Base-by-base conservation (phyloP, 2,888 invertebrate species). In the Fragum sueziense region DNA sequence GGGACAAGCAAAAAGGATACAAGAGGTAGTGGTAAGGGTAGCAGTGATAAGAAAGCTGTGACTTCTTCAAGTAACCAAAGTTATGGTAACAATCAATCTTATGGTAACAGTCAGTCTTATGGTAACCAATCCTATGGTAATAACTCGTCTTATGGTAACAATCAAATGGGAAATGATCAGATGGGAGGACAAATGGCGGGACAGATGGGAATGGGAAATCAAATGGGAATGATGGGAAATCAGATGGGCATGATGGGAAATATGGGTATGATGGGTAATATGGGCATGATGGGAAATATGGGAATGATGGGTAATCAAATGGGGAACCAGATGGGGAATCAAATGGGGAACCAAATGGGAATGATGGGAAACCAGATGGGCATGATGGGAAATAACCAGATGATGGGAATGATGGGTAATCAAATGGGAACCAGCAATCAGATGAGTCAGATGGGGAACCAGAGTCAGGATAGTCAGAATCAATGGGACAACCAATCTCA, bases 191-290 rank as follows among this genome's bases (percentile, higher is more conserved):
- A n/a, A 1, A 65, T 34, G 34, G 41, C n/a, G 14, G 37, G 33
- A 17, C 70, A 70, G 67, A 68, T 74, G 74, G 79, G 79, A 4
- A 68, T 47, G 62, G 71, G 70, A 52, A 61, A 57, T 34, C 65
- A 65, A 47, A 75, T 74, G 67, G 80, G 77, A 4, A 73, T 68
- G 52, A 73, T 68, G 52, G 62, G 52, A 22, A 67, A 75, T n/a
- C 31, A 75, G 22, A 47, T 81, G 67, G 57, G 68, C 3, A 78
- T 54, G 76, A 80, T 61, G 79, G 84, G 65, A 22, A 74, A 52
- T 33, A 84, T 72, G 81, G 80, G 75, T 27, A 84, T 73, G 80
- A 82, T 59, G 65, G 80, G 69, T 54, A 74, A 68, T 61, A 76
- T 71, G 79, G 80, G 75, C 29, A 84, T 73, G 80, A 82, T 59